Evolutionary conservation across 92 coral and sea anemone genomes (phyloP), one percentile per base, ranked within the genome.

Genomic region (Epizoanthus scotinus): DNA sequence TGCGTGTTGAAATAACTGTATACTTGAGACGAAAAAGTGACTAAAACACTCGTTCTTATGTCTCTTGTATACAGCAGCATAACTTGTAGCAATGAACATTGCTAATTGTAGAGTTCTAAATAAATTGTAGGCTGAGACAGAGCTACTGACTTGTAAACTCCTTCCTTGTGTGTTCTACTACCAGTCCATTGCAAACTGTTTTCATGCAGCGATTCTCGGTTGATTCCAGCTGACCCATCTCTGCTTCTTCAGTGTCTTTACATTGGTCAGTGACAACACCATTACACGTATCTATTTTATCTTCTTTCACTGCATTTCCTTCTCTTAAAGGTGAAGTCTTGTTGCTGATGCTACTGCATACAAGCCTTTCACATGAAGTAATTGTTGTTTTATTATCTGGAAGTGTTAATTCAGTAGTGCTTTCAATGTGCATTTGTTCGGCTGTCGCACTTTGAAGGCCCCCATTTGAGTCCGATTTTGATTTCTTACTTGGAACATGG

Each of bases 401-500:
- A 36, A 38, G 38, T 22, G 59, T 67, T 14, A 40, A 59, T 64
- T 64, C 44, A n/a, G 40, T 29, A 64, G 2, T 27, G 36, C n/a
- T 63, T 63, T 0, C 40, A 63, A 2, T 14, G 40, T 5, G 29
- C 9, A 25, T 27, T 63, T 27, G 19, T 27, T 63, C 40, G 19
- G 67, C n/a, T 12, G 17, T 13, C 53, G 12, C 67, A 36, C 2
- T 25, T 22, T 66, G 13, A 36, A 40, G 6, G 25, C 67, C 61
- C 40, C 81, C 68, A 40, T 38, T 59, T 20, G 38, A 26, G 3
- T 75, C 53, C 34, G 26, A 53, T 49, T 36, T 75, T 10, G 31
- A 20, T 59, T 38, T 63, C 68, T 75, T 75, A 29, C 47, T 75
- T 26, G 67, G 34, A 38, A 75, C 59, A 59, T 75, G 68, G 55